Evolutionary conservation across 1,140 invertebrate genomes (phyloP).

Genomic region (Cotesia chilonis): DNA sequence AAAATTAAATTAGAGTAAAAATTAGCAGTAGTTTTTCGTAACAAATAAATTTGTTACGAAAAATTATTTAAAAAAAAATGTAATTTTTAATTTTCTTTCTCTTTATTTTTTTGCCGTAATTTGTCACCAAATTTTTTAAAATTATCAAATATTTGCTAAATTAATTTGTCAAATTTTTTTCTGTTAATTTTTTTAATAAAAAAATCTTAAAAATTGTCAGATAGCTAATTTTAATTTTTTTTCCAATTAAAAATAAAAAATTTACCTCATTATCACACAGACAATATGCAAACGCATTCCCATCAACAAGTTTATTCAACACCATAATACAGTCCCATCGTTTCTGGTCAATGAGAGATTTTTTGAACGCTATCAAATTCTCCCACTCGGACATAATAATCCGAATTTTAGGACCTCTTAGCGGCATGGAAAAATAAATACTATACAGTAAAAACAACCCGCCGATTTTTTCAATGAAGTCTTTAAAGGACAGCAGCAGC

Average conservation of each 20-base stretch:
- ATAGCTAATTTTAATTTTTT: no score
- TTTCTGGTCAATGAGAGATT: slow-evolving; percentile 50
- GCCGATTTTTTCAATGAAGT: slow-evolving; percentile 54
- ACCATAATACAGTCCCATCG: slow-evolving; percentile 60
- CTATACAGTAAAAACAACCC: slow-evolving; percentile 60
- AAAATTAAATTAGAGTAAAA: no score
- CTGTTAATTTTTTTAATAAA: background rate
- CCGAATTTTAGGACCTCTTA: slow-evolving; percentile 54
- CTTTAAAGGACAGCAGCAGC: slow-evolving; percentile 48
- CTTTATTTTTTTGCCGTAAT: no score
- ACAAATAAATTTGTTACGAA: no score
- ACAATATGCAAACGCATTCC: slow-evolving; percentile 54
- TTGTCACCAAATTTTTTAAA: no score
- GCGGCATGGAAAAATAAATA: slow-evolving; percentile 59
- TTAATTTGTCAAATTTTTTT: background rate
- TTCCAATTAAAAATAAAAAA: background rate
- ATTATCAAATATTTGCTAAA: no score
- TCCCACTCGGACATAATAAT: slow-evolving; percentile 54
- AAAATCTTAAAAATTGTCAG: no score
- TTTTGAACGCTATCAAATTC: slow-evolving; percentile 49
- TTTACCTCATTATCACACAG: slow-evolving; percentile 56
- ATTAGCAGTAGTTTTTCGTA: background rate
- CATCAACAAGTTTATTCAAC: slow-evolving; percentile 55
- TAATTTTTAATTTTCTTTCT: no score
- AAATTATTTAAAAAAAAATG: no score